phyloP scores from a whole-genome alignment of 2,888 invertebrate genomes.

The Chesias legatella region DNA sequence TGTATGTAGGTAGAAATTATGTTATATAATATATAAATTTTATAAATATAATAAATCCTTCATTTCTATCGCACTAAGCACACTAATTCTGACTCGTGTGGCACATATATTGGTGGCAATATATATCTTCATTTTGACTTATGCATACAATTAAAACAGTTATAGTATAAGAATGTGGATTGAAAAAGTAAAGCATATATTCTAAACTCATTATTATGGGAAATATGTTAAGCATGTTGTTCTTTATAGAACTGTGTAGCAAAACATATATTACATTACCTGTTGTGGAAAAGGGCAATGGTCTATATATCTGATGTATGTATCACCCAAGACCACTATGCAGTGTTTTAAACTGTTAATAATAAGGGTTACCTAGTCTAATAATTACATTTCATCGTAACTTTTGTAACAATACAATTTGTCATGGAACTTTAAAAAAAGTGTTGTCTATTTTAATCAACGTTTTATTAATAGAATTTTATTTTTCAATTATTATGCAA shows the following conservation, averaged over 20 bases:
- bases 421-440: background rate
- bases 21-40: conserved; percentile 14
- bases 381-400: background rate
- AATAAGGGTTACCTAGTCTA: conserved; percentile 2
- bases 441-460: background rate
- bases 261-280: conserved; percentile 35
- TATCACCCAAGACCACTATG: background rate
- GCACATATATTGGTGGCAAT: conserved; percentile 37
- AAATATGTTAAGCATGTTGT: conserved; percentile 46
- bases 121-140: conserved; percentile 35
- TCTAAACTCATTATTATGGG: conserved; percentile 67
- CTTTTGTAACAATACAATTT: no score
- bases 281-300: conserved; percentile 39
- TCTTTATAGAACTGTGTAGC: conserved; percentile 39
- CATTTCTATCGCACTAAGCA: conserved; percentile 41
- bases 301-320: conserved; percentile 20
- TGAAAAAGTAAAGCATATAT: conserved; percentile 70
- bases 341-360: conserved; percentile 30
- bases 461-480: conserved; percentile 1
- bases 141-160: conserved; percentile 23
- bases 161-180: conserved; percentile 27
- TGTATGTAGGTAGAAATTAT: conserved; percentile 9
- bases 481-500: background rate
- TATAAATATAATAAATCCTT: conserved; percentile 22
- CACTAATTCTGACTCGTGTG: conserved; percentile 39